Evolutionary conservation across 2,888 invertebrate species (phyloP).

Genomic region (Orthosia gracilis): DNA sequence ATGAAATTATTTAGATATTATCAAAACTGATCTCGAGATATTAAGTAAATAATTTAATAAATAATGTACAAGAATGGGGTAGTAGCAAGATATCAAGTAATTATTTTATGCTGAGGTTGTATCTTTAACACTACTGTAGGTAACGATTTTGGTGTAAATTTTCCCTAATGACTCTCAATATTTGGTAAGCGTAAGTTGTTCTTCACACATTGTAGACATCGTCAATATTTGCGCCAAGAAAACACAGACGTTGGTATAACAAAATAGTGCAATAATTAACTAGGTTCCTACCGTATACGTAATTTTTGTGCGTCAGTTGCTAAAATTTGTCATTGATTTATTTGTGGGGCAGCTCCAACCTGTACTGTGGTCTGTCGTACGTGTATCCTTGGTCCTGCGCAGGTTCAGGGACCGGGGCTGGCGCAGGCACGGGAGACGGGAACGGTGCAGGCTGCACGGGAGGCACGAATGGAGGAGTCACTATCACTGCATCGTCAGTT

Average conservation of each 20-base stretch:
- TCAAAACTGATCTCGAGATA: conserved; percentile 22
- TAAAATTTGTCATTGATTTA: conserved; percentile 64
- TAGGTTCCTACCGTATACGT: conserved; percentile 17
- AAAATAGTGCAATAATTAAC: conserved; percentile 37
- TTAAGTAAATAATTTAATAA: background rate
- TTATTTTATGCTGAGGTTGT: background rate
- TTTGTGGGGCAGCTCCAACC: conserved; percentile 85
- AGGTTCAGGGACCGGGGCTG: conserved; percentile 65
- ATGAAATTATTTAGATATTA: background rate
- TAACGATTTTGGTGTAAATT: conserved; percentile 1
- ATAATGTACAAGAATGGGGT: background rate
- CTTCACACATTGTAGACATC: conserved; percentile 24
- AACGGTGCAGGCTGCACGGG: conserved; percentile 70
- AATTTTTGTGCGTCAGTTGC: conserved; percentile 43
- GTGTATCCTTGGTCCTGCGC: conserved; percentile 79
- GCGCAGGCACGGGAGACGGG: conserved; percentile 67
- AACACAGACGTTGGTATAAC: conserved; percentile 14
- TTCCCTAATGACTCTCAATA: conserved; percentile 22
- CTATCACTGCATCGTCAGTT: conserved; percentile 87
- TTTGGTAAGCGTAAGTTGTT: conserved; percentile 29
- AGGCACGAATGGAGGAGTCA: conserved; percentile 86
- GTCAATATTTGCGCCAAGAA: conserved; percentile 24
- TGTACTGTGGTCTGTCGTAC: conserved; percentile 85
- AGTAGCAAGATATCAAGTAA: background rate
- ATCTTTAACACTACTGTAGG: conserved; percentile 12